Evolutionary conservation across 2,888 invertebrate genomes (phyloP), one percentile per base, ranked within the genome.

Genomic region (Himalopsyche kuldschensis): DNA sequence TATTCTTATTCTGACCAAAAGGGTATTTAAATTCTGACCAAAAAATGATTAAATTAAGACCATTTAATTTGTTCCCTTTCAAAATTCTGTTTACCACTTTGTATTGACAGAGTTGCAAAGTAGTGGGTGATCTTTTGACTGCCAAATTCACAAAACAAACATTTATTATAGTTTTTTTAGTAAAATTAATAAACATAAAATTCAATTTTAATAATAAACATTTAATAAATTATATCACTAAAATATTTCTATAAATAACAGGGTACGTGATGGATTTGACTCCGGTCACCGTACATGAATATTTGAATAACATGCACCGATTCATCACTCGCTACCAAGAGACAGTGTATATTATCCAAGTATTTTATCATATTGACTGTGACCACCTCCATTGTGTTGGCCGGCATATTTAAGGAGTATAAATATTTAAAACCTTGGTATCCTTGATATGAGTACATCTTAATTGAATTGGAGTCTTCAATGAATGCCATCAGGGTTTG

Each of bases 361-460:
- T 3, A 35, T 46, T 24, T 75, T n/a, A 17, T 41, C 30, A 31
- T 80, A 10, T 24, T 55, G 55, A 55, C 20, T 5, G 55, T 55
- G 20, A 55, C 55, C 20, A 79, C 31, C 69, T 77, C 47, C 24
- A 84, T 75, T 41, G 69, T 81, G 0, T 46, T 77, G 6, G 81
- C 80, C 5, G 47, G 75, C 11, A 83, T 55, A 20, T 79, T 47
- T 27, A 85, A 41, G 41, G 75, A 35, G 20, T 79, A 76, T 11
- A 83, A 48, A 78, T 81, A 77, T 75, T 81, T 87, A 86, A 90
- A 90, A 0, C 90, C 90, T 85, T 89, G 88, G 4, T 89, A 87
- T 4, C 90, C 90, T 6, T 88, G 88, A 81, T 90, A 90, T 15
- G 85, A 81, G 63, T 84, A 87, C 63, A 86, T 83, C 63, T 84